A percentile compares a stretch with the other conserved stretches of the same genome.
Evolutionary conservation across 2,888 invertebrate genomes (phyloP).

Genomic region (Nomada goodeniana): DNA sequence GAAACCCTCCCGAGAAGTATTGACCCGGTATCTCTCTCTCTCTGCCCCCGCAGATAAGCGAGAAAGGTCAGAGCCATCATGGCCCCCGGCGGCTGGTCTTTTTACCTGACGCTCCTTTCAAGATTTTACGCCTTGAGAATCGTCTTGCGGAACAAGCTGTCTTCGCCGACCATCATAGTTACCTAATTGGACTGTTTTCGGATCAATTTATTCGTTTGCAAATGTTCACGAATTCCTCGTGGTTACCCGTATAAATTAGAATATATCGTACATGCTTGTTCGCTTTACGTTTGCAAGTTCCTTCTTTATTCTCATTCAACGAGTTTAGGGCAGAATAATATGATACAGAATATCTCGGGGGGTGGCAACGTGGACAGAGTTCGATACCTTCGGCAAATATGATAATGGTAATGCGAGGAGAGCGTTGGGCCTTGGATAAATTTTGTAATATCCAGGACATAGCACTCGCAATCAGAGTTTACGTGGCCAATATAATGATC

Average conservation of each 20-base stretch:
- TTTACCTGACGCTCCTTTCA: conserved; percentile 48
- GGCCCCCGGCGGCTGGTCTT: conserved; percentile 66
- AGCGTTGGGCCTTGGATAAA: no score
- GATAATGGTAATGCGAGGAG: no score
- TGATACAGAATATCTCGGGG: no score
- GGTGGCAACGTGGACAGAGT: no score
- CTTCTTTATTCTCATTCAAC: no score
- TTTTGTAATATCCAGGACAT: no score
- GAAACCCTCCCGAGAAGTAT: conserved; percentile 67
- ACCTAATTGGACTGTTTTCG: no score
- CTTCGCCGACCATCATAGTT: background rate
- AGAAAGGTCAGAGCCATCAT: conserved; percentile 72
- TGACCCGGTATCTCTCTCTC: conserved; percentile 66
- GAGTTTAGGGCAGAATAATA: no score
- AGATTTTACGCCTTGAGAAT: conserved; percentile 35
- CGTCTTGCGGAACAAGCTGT: background rate
- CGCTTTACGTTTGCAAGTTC: no score
- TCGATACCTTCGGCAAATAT: no score
- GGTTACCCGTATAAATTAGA: no score
- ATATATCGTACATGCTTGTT: no score
- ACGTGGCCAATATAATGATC: conserved; percentile 44
- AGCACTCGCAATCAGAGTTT: conserved; percentile 10
- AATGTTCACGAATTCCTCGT: background rate
- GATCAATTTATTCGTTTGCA: background rate
- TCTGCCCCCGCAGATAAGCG: conserved; percentile 68